Evolutionary conservation across 2,888 invertebrate species (phyloP), one percentile per base, ranked within the genome.

Genomic region (Rotaria magnacalcarata): DNA sequence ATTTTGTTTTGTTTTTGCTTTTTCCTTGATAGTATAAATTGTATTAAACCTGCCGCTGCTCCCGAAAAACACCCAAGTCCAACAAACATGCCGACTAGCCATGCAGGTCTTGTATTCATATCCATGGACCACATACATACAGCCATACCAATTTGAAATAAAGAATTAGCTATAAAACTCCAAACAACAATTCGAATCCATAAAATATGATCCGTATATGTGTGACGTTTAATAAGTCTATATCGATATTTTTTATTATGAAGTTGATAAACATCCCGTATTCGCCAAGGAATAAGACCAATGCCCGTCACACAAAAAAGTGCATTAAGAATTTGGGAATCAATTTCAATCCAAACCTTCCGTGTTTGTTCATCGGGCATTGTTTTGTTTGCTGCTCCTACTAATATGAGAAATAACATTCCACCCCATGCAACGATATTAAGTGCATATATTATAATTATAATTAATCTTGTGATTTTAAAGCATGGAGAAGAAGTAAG

Each of bases 61-160:
- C 80, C 80, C 6, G 80, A 47, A 24, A 24, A 24, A 47, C 21
- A 47, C 10, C 80, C 80, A 24, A 80, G 47, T 80, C 43, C 80
- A 80, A 80, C 80, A 47, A 80, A 80, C 2, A 47, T 10, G 10
- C 47, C 80, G 1, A 80, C 47, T 80, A 80, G 14, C 80, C 80
- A 80, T n/a, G 21, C 10, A 21, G 80, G 80, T 16, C 80, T 43
- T 24, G 43, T 80, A 80, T 47, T 14, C 47, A 47, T 80, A 80
- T 80, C 7, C 80, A 80, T 80, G 10, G 43, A 80, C 80, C 80
- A 80, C 80, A 80, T 80, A n/a, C 47, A 47, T n/a, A n/a, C 14
- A 47, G 80, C 80, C 47, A 80, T 47, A n/a, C 80, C 80, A 47
- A 80, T 80, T 80, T 80, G 80, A 80, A 80, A 80, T 47, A 80